Base-by-base conservation (phyloP, 2,797 vertebrate genomes). In the Salmo trutta region DNA sequence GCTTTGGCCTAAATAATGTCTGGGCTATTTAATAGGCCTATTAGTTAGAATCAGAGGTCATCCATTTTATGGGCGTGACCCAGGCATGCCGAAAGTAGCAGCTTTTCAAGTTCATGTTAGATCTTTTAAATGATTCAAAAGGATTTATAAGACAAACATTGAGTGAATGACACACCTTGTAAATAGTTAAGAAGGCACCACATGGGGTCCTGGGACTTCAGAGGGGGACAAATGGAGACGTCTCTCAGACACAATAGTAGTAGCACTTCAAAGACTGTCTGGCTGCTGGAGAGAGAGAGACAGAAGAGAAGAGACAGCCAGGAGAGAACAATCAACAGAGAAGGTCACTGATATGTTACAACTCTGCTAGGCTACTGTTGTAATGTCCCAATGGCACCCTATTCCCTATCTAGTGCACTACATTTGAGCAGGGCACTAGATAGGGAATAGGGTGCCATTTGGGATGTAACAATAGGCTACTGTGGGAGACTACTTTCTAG, bases 151-250 rank as follows among this genome's bases (percentile, higher is more conserved):
- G 41, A 47, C 15, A 51, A 59, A 64, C 73, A 47, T 62, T 41
- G 33, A 24, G 7, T 41, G 31, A 74, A 31, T 36, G 54, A 65
- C 56, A 33, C 51, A 74, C 73, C 73, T 74, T 62, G 17, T 74
- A 74, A 71, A 68, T 12, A 31, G 21, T 59, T 21, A 52, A 27
- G 51, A 75, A 54, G 47, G 33, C 65, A 33, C 66, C 19, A 7
- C 73, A 71, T 31, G 77, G 29, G 72, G 73, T 59, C 54, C 65
- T 52, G 73, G n/a, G 12, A 74, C 77, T 74, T 67, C 72, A 68
- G 64, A 64, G 51, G n/a, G 53, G 51, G 67, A 69, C 72, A 74
- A 75, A 74, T 69, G 71, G 51, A 53, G 16, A 68, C 7, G 15
- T 67, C 52, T 41, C 36, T 41, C 24, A 41, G 79, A 47, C 29